Evolutionary conservation across 2,888 invertebrate genomes (phyloP).

Genomic region (Leptopilina syphax): DNA sequence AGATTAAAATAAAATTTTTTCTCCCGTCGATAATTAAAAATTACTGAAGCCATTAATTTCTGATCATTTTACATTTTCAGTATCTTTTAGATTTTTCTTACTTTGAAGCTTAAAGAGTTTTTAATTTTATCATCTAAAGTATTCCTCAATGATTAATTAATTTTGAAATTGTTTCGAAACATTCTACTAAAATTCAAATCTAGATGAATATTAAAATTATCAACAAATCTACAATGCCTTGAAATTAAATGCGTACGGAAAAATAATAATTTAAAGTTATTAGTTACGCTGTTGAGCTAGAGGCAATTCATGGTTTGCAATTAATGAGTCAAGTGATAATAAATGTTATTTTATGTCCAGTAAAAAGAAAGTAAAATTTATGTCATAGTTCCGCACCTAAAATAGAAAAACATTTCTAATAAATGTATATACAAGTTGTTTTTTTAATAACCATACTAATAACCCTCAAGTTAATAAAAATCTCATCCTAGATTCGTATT

Average conservation of each 20-base stretch:
- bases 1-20: background rate
- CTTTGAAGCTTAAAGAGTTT: too few species aligned
- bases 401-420: slow-evolving; percentile 44
- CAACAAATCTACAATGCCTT: background rate
- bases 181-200: too few species aligned
- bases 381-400: slow-evolving; percentile 51
- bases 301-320: background rate
- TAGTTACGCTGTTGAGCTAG: background rate
- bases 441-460: slow-evolving; percentile 51
- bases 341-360: slow-evolving; percentile 40
- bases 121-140: too few species aligned
- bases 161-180: too few species aligned
- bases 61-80: too few species aligned
- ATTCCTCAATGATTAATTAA: too few species aligned
- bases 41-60: background rate
- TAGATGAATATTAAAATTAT: background rate
- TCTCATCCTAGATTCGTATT: slow-evolving; percentile 11
- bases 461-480: slow-evolving; percentile 34
- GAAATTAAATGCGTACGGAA: background rate
- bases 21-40: background rate
- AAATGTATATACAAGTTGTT: slow-evolving; percentile 26
- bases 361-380: slow-evolving; percentile 46
- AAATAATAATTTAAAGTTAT: slow-evolving; percentile 1
- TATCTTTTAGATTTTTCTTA: too few species aligned
- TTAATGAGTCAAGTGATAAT: background rate